Evolutionary conservation across 2,113 vertebrate genomes (phyloP).

Genomic region (Megaleporinus macrocephalus): DNA sequence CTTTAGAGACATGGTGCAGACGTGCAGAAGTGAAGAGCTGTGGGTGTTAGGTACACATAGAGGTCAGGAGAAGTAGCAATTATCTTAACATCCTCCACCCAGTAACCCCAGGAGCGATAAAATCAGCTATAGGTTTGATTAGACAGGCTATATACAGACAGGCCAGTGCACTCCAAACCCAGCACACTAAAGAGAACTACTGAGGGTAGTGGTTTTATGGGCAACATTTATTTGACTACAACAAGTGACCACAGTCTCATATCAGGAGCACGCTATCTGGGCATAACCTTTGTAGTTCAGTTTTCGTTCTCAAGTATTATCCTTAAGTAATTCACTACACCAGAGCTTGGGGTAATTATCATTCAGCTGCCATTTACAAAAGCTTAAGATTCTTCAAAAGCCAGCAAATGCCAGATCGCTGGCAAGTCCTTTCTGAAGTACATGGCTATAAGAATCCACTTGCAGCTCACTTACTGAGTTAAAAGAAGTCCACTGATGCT

Average conservation of each 20-base stretch:
- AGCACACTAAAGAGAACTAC: neutral
- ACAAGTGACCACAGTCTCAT: neutral
- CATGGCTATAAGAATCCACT: neutral
- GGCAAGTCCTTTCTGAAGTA: neutral
- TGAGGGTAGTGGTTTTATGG: neutral
- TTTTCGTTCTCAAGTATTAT: neutral
- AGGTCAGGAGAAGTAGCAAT: conserved; percentile 6
- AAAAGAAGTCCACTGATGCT: neutral
- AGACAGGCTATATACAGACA: conserved; percentile 18
- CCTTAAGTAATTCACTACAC: neutral
- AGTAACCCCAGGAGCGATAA: conserved; percentile 19
- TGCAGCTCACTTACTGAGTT: neutral
- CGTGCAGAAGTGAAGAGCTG: neutral
- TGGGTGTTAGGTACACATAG: neutral
- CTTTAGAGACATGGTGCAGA: neutral
- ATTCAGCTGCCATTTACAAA: neutral
- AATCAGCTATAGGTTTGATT: neutral
- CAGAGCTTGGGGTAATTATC: neutral
- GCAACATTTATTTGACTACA: neutral
- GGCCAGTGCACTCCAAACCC: neutral
- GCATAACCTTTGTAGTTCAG: neutral
- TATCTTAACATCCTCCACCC: conserved; percentile 5
- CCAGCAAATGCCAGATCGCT: neutral
- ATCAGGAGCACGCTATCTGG: neutral
- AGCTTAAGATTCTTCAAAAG: neutral